Conservation (phyloP, 2,888 invertebrate genomes). For the Cantharis lateralis region DNA sequence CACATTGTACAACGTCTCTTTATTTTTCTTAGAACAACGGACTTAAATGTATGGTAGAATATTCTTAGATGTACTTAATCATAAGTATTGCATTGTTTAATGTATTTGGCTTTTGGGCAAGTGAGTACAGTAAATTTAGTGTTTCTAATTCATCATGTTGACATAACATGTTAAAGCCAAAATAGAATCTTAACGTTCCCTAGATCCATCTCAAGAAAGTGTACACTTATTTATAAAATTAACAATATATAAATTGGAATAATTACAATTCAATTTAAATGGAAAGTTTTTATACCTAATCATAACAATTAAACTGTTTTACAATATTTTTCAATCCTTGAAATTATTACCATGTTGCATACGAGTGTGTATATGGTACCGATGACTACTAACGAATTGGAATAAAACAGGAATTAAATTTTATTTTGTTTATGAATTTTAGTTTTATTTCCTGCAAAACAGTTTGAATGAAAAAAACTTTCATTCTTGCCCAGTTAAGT, state of each 20-base stretch:
- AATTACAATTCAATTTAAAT: neutral
- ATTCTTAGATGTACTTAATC: neutral
- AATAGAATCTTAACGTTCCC: neutral
- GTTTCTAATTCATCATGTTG: neutral
- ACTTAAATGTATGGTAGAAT: constrained; percentile 7
- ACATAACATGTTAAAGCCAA: neutral
- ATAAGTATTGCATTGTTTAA: neutral
- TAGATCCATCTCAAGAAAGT: neutral
- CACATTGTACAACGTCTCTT: neutral
- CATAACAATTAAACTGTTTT: too few species aligned
- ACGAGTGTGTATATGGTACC: too few species aligned
- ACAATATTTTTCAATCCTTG: too few species aligned
- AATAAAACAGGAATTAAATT: too few species aligned
- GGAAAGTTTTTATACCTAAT: too few species aligned
- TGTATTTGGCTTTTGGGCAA: neutral
- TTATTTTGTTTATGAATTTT: too few species aligned
- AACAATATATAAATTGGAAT: neutral
- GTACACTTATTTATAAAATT: neutral
- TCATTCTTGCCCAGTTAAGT: too few species aligned
- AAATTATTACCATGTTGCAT: too few species aligned
- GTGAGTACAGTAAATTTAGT: neutral
- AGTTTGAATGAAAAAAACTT: too few species aligned
- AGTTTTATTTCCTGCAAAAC: too few species aligned
- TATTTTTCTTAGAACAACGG: neutral
- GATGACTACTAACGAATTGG: too few species aligned